phyloP scores from a whole-genome alignment of 2,797 vertebrate species.

The Silurus lanzhouensis region DNA sequence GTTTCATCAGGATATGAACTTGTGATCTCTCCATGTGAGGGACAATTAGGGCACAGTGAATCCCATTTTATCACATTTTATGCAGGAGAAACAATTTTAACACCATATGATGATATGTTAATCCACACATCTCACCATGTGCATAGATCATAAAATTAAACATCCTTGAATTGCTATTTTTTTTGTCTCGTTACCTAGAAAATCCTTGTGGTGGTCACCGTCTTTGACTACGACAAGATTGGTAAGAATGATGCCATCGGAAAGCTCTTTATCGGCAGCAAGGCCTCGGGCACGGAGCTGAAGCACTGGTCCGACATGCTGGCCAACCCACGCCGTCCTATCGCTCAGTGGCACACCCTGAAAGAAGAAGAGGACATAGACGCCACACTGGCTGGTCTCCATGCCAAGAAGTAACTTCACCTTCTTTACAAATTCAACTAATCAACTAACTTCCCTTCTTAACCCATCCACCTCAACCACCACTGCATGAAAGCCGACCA shows the following conservation, averaged over 20 bases:
- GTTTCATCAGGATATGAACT: not conserved
- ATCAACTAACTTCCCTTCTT: slow-evolving; percentile 64
- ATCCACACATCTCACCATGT: not conserved
- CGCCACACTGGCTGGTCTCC: slow-evolving; percentile 79
- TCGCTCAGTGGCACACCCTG: slow-evolving; percentile 96
- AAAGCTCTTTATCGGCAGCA: slow-evolving; percentile 95
- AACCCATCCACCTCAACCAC: slow-evolving; percentile 47
- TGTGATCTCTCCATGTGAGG: not conserved
- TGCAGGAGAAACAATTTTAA: not conserved
- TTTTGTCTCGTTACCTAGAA: slow-evolving; percentile 75
- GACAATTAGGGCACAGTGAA: not conserved
- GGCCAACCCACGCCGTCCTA: slow-evolving; percentile 93
- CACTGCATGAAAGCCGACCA: slow-evolving; percentile 76
- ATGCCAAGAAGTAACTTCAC: slow-evolving; percentile 86
- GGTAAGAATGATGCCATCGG: slow-evolving; percentile 98
- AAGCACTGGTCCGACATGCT: slow-evolving; percentile 99
- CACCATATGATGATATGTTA: too few species aligned
- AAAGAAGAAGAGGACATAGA: slow-evolving; percentile 97
- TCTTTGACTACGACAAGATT: slow-evolving; percentile 98
- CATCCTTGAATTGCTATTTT: not conserved
- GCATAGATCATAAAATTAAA: not conserved
- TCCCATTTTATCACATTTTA: not conserved
- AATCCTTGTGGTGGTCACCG: slow-evolving; percentile 94
- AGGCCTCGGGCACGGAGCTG: slow-evolving; percentile 86
- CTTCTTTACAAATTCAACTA: slow-evolving; percentile 52